Evolutionary conservation across 2,113 vertebrate species (phyloP).

Genomic region (Oophaga pumilio): DNA sequence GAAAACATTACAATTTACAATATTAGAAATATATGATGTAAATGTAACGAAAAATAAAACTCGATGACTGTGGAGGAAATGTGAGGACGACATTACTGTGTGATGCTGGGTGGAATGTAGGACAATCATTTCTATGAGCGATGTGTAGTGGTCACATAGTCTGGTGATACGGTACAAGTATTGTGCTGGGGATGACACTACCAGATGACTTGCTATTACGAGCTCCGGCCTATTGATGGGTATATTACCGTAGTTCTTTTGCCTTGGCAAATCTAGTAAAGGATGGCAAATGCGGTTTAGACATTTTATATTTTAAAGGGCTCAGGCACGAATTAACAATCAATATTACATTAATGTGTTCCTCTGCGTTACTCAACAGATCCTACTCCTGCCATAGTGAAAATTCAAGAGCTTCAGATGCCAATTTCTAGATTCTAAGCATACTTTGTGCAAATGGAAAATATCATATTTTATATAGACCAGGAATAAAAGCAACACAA

Average conservation of each 20-base stretch:
- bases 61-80: not conserved
- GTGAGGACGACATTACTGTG: not conserved
- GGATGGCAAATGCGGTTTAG: not conserved
- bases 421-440: not conserved
- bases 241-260: not conserved
- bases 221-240: not conserved
- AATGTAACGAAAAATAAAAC: not conserved
- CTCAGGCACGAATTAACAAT: not conserved
- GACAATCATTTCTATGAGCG: not conserved
- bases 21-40: slow-evolving; percentile 3
- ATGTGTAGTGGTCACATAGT: not conserved
- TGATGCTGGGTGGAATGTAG: not conserved
- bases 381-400: not conserved
- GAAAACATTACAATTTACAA: not conserved
- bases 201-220: not conserved
- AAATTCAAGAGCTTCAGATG: not conserved
- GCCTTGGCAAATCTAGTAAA: not conserved
- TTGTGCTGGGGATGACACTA: not conserved
- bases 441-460: not conserved
- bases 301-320: not conserved
- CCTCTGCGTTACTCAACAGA: not conserved
- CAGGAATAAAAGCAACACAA: too few species aligned
- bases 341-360: not conserved
- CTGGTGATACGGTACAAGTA: not conserved
- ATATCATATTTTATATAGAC: not conserved